Base-by-base conservation (phyloP, 2,797 vertebrate species). In the Falco naumanni region DNA sequence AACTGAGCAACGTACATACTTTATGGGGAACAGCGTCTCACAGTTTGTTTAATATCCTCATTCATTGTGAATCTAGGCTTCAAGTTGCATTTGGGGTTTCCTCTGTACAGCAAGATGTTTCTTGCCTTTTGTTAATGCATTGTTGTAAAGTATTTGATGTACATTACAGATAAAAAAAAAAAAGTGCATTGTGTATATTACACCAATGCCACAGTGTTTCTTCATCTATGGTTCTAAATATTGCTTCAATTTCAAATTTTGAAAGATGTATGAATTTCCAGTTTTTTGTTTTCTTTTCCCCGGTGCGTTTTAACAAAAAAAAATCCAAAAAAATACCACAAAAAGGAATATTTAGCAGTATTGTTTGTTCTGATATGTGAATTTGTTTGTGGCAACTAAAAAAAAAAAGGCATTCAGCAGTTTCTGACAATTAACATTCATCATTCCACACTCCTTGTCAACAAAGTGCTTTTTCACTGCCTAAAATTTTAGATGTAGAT, bases 381-480 rank as follows among this genome's bases (percentile, higher is more conserved):
- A 98, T 98, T 98, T 98, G 97, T 99, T 98, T 98, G 98, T 99
- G 98, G 98, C 98, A 98, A 98, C 98, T 98, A 98, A 98, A 96
- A 97, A 98, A 75, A 92, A 98, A 98, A 97, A 98, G 97, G 94
- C 98, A 98, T 98, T 98, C 98, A 98, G 98, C 98, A 98, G 97
- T 98, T 98, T 97, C 97, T 98, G 97, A 98, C 97, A 98, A 97
- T 98, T 98, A 98, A 98, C 98, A 98, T 98, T 95, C 97, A 97
- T 98, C 97, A 98, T 98, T 99, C 98, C 98, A 98, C 98, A 98
- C 98, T 98, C 98, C 98, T 98, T 97, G 98, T 99, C 98, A 98
- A 99, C 97, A 9, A 99, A 99, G 98, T 99, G 99, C 99, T 99
- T 99, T 99, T 99, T 99, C 99, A 99, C 99, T 99, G 99, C 99